Evolutionary conservation across 2,797 vertebrate species (phyloP).

Genomic region (Tapera naevia): DNA sequence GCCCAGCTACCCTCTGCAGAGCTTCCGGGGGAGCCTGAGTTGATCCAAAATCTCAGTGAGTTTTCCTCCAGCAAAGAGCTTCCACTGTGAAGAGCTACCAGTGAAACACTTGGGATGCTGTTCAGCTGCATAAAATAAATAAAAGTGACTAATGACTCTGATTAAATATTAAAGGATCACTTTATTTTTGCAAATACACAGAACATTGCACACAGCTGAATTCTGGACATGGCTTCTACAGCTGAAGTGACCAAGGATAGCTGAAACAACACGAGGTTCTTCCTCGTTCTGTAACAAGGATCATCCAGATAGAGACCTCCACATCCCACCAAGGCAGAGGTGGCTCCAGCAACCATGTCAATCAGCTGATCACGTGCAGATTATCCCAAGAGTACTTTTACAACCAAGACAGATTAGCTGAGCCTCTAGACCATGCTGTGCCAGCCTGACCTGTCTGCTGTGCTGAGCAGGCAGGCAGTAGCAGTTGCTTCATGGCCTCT

Average conservation of each 20-base stretch:
- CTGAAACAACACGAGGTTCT: neutral
- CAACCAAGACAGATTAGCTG: neutral
- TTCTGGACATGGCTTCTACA: neutral
- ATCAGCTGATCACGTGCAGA: neutral
- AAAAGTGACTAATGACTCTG: constrained; percentile 38
- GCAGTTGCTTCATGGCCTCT: neutral
- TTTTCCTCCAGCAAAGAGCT: neutral
- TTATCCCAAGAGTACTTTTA: neutral
- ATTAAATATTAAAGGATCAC: constrained; percentile 54
- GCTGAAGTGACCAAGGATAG: neutral
- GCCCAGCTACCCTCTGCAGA: neutral
- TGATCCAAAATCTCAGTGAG: neutral
- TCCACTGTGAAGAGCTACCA: neutral
- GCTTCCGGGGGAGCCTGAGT: neutral
- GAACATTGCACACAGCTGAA: neutral
- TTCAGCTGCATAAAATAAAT: constrained; percentile 58
- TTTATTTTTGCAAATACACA: constrained; percentile 20
- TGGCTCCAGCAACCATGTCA: neutral
- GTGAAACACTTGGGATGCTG: constrained; percentile 23
- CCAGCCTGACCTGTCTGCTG: neutral
- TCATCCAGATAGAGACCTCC: neutral
- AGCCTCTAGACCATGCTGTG: neutral
- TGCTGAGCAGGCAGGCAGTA: neutral
- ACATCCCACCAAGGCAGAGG: neutral
- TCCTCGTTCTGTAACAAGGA: neutral